Evolutionary conservation across 2,113 vertebrate species (phyloP), one percentile per base, ranked within the genome.

Genomic region (Vulpes lagopus): DNA sequence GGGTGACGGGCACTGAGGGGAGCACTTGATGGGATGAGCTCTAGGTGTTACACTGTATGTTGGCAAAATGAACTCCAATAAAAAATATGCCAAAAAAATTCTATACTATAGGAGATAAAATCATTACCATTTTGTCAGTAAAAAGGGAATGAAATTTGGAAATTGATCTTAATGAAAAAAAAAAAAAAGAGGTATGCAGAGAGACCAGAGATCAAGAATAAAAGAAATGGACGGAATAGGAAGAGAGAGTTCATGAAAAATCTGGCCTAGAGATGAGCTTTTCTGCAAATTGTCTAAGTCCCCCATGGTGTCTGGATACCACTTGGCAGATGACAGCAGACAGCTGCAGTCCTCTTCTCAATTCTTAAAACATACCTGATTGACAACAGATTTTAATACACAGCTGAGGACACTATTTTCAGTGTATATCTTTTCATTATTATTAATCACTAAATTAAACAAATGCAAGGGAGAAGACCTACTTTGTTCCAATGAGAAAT

Each of bases 371-470:
- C 23, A 79, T 14, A 20, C 12, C 49, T 55, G 20, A 87, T 60
- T 89, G 83, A 60, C 78, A 95, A 64, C 71, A 92, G 43, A 83
- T 51, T 81, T 87, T 65, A 94, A 82, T 9, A 49, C 3, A 82
- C 35, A 57, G 49, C 23, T 55, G 60, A 85, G 27, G 32, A 55
- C 7, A 53, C 65, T 59, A 9, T 55, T 90, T 89, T 71, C 11
- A 30, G 6, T 84, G 16, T 35, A 5, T 64, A 20, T 57, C 64
- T 69, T 95, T 65, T 81, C 15, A 90, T 82, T 71, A 35, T 79
- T 67, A 23, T 65, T 91, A 55, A 85, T 80, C 20, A 64, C 51
- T 65, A 85, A 93, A 88, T 30, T 65, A 27, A 83, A 30, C n/a
- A 91, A 74, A 89, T 76, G 17, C 76, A 80, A 84, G 16, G 25